These are phyloP conservation scores for Amphiura filiformis DNA, from an alignment of 35 echinoderm and acorn worm species.

Conservation along the genomic window DNA sequence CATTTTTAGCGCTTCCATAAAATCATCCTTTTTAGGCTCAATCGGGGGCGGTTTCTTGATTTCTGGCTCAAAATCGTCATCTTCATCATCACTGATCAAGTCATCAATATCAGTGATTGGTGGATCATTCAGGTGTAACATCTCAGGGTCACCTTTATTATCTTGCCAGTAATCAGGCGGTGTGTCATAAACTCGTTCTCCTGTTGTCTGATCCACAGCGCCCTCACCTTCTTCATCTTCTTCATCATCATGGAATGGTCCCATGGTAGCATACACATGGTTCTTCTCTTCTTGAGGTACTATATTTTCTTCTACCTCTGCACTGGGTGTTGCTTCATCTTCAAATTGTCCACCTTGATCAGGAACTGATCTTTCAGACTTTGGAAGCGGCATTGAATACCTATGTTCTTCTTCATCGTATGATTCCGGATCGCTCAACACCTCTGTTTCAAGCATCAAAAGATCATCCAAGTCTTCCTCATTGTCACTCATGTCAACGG, in stretches of 20 bases:
- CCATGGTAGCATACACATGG: constrained; percentile 3
- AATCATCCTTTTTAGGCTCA: too few species aligned
- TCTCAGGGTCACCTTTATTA: constrained; percentile 19
- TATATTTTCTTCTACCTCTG: not conserved
- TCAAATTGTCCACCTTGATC: constrained; percentile 9
- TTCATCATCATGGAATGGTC: not conserved
- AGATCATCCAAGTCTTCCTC: constrained; percentile 74
- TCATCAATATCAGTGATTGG: constrained; percentile 79
- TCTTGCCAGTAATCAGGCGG: constrained; percentile 23
- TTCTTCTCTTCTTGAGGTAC: not conserved
- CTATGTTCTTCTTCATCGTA: constrained; percentile 31
- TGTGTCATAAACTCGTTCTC: constrained; percentile 30
- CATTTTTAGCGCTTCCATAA: too few species aligned
- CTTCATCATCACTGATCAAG: constrained; percentile 40
- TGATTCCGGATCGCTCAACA: constrained; percentile 52
- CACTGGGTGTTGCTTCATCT: not conserved
- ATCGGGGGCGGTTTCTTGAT: constrained; percentile 56
- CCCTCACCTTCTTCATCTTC: not conserved
- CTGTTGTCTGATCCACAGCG: not conserved
- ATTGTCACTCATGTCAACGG: constrained; percentile 36
- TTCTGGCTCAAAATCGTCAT: not conserved
- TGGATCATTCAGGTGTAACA: constrained; percentile 27
- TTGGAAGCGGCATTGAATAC: constrained; percentile 31
- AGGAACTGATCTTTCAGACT: not conserved
- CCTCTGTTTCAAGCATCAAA: constrained; percentile 76